Base-by-base conservation (phyloP, 2,888 invertebrate genomes). In the Apodemia duryi region DNA sequence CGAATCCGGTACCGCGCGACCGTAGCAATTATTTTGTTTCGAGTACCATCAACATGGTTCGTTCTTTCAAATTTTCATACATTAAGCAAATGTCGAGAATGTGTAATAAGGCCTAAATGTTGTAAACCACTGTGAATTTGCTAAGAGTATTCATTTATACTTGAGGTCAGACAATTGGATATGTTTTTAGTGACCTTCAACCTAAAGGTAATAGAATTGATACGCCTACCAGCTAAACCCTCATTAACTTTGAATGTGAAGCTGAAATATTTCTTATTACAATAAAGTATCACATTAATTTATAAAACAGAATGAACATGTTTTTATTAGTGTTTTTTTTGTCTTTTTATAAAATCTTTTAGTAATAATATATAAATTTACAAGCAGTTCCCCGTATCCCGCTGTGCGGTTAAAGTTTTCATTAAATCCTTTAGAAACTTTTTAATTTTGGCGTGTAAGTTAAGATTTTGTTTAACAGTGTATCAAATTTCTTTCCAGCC, bases 1-100 rank as follows among this genome's bases (percentile, higher is more conserved):
- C 88, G 82, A 89, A 86, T 83, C 86, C 81, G 84, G 86, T 84
- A 86, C 86, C 46, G 84, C 84, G 88, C 85, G 86, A 87, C 88
- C 88, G 88, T 84, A 87, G 88, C 89, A 91, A 91, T 91, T 91
- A 91, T 91, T 90, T 90, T 88, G 90, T 91, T 89, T 91, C 82
- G 89, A 91, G 91, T 85, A 82, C 88, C 91, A 91, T 91, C 91
- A 90, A 88, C 91, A 86, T 85, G 86, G 88, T 87, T 84, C 86
- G 87, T 88, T 91, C 89, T 91, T 91, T 88, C 78, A 86, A 89
- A 91, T 91, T 88, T 90, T 91, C 88, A 90, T 90, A 89, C 87
- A 90, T 91, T 91, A 91, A 81, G 85, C 88, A 88, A 91, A 89
- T 90, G 88, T 86, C 85, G 86, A 89, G 88, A 89, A 89, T 89